Percentiles rank a stretch among this genome's conserved stretches.
These are phyloP conservation scores for Dicyrtoma fusca DNA, from an alignment of 2,888 invertebrate genomes.

Conservation along the genomic window DNA sequence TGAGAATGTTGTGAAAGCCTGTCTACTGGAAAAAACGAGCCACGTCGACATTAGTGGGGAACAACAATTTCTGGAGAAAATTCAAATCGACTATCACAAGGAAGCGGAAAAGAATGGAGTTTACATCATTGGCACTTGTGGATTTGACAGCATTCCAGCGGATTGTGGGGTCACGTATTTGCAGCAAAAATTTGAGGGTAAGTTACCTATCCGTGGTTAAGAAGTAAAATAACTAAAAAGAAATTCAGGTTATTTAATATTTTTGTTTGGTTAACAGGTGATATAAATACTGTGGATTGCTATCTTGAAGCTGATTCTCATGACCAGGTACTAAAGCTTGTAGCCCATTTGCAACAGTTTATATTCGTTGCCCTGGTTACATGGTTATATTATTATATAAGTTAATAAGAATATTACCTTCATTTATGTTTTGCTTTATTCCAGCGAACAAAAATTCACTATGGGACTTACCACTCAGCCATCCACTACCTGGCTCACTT, in stretches of 20 bases:
- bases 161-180: constrained; percentile 82
- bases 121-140: constrained; percentile 87
- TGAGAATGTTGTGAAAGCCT: constrained; percentile 85
- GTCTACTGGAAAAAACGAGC: constrained; percentile 76
- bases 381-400: no score
- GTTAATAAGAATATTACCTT: no score
- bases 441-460: constrained; percentile 64
- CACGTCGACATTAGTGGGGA: constrained; percentile 94
- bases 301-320: constrained; percentile 62
- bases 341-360: no score
- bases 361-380: no score
- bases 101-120: constrained; percentile 75
- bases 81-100: constrained; percentile 79
- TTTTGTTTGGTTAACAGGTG: constrained; percentile 61
- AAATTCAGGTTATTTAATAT: no score
- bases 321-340: neutral
- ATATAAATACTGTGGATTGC: constrained; percentile 72
- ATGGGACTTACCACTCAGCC: constrained; percentile 87
- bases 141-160: constrained; percentile 87
- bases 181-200: constrained; percentile 75
- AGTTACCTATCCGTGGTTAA: no score
- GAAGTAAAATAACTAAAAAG: no score
- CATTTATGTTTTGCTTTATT: neutral
- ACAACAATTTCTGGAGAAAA: constrained; percentile 71
- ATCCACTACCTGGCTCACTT: constrained; percentile 73